A percentile compares a stretch with the other conserved stretches of the same genome.
Evolutionary conservation across 2,888 invertebrate species (phyloP).

Genomic region (Ommatoiulus sabulosus): DNA sequence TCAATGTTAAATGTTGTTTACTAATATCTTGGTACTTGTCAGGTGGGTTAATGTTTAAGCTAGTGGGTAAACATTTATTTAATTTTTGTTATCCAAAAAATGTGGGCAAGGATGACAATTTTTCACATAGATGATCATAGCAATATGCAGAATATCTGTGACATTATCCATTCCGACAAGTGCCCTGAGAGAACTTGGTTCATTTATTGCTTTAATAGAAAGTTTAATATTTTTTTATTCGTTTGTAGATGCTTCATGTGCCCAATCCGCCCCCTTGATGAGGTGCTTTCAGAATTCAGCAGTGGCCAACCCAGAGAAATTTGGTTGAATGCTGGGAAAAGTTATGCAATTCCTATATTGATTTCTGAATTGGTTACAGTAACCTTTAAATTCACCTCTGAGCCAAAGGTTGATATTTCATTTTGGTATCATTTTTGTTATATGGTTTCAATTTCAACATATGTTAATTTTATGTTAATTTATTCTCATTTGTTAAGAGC

Average conservation of each 20-base stretch:
- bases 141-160: no score
- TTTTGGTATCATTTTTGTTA: no score
- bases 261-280: background rate
- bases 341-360: constrained; percentile 65
- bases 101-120: no score
- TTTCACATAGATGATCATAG: no score
- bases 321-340: constrained; percentile 66
- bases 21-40: no score
- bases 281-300: constrained; percentile 48
- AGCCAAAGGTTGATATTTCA: constrained; percentile 65
- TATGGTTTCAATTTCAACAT: background rate
- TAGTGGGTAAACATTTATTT: no score
- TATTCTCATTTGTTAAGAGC: no score
- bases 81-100: no score
- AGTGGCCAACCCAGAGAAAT: constrained; percentile 60
- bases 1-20: background rate
- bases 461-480: no score
- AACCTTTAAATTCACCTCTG: constrained; percentile 67
- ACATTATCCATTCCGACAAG: background rate
- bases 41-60: no score
- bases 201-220: background rate
- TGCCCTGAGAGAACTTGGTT: background rate
- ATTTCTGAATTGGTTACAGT: constrained; percentile 64
- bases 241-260: constrained; percentile 30
- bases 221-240: no score